Conservation (phyloP, 2,888 invertebrate genomes). For the Drosophila ochracea region DNA sequence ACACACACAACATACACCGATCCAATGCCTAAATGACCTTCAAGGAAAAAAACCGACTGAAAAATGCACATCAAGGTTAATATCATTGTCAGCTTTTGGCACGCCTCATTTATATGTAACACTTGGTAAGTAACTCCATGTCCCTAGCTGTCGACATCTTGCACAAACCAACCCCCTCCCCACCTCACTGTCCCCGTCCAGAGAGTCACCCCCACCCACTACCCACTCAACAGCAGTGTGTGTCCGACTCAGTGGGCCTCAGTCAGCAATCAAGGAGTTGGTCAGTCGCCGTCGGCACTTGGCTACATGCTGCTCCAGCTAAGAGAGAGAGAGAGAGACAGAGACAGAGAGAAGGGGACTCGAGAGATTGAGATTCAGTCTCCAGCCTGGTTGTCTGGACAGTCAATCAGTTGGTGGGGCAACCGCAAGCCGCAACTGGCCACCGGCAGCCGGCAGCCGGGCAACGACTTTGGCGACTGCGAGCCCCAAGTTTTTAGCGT, state of each 20-base stretch:
- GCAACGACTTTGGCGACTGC: conserved; percentile 18
- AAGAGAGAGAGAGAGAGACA: neutral
- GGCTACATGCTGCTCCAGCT: conserved; percentile 51
- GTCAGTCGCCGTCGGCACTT: conserved; percentile 63
- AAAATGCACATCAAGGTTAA: conserved; percentile 70
- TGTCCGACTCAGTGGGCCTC: conserved; percentile 3
- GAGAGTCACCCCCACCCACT: neutral
- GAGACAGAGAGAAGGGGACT: neutral
- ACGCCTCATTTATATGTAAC: conserved; percentile 77
- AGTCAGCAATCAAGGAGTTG: conserved; percentile 27
- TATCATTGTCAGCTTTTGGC: conserved; percentile 77
- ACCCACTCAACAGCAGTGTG: neutral
- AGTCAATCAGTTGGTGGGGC: conserved; percentile 64
- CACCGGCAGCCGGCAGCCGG: conserved; percentile 16
- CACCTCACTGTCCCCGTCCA: neutral
- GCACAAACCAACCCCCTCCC: neutral
- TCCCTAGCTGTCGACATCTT: conserved; percentile 12
- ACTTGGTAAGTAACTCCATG: conserved; percentile 20
- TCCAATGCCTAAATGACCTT: conserved; percentile 36
- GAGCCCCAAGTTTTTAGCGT: conserved; percentile 71
- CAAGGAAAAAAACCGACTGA: conserved; percentile 24
- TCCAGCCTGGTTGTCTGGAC: conserved; percentile 43
- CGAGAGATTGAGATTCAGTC: conserved; percentile 28
- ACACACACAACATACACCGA: neutral
- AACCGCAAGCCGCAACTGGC: conserved; percentile 18